These are phyloP conservation scores for Linnaemya tessellans DNA, from an alignment of 2,888 invertebrate genomes.

Conservation along the genomic window DNA sequence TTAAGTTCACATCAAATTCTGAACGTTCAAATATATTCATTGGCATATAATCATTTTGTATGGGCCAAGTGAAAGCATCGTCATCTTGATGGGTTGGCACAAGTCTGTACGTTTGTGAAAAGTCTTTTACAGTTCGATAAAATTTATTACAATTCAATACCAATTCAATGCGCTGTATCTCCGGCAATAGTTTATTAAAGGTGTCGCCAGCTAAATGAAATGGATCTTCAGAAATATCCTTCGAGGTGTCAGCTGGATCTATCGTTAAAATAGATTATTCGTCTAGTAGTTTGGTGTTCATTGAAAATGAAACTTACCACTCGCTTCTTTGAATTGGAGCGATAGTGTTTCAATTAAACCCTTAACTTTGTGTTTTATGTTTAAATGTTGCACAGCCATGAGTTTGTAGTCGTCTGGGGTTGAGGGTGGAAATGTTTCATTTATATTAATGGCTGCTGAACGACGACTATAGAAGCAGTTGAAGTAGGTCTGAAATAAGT, in stretches of 20 bases:
- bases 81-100: constrained; percentile 76
- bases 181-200: constrained; percentile 76
- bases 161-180: constrained; percentile 79
- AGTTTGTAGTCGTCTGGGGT: constrained; percentile 77
- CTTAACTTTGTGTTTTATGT: constrained; percentile 76
- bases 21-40: constrained; percentile 77
- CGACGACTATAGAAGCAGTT: constrained; percentile 74
- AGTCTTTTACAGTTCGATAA: constrained; percentile 76
- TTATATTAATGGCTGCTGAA: constrained; percentile 75
- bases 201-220: constrained; percentile 60
- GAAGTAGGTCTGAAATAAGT: constrained; percentile 75
- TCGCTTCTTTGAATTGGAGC: constrained; percentile 4
- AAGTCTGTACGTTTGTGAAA: constrained; percentile 72
- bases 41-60: constrained; percentile 78
- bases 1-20: constrained; percentile 79
- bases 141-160: constrained; percentile 76
- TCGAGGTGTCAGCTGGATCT: background rate
- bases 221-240: constrained; percentile 43
- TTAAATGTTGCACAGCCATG: constrained; percentile 78
- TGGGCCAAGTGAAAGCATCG: constrained; percentile 78
- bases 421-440: constrained; percentile 79
- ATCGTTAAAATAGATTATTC: background rate
- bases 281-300: background rate
- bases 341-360: constrained; percentile 45
- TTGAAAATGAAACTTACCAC: constrained; percentile 6